A percentile compares a stretch with the other conserved stretches of the same genome.
These are phyloP conservation scores for Pelodiscus sinensis DNA, from an alignment of 2,113 vertebrate species.

Conservation along the genomic window DNA sequence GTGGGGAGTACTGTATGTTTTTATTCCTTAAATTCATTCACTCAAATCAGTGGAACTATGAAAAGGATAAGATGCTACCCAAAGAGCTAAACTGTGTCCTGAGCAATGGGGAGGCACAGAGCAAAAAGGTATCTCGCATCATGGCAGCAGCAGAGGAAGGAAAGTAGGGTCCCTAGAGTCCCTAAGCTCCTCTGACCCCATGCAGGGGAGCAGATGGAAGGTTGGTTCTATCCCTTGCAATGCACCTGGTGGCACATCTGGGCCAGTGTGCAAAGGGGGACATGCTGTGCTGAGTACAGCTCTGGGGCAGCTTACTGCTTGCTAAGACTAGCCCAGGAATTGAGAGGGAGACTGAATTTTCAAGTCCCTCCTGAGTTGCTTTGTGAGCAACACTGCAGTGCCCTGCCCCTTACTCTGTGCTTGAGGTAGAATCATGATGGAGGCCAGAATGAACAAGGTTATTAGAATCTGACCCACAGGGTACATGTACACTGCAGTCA, in stretches of 20 bases:
- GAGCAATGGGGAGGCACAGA: background rate
- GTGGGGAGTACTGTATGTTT: background rate
- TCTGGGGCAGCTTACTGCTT: background rate
- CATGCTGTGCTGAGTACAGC: background rate
- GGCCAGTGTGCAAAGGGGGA: background rate
- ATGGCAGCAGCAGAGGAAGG: background rate
- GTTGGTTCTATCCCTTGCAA: background rate
- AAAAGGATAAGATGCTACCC: background rate
- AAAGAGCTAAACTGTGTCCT: background rate
- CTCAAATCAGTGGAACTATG: background rate
- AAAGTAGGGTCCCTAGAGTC: accelerated
- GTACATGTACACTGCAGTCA: background rate
- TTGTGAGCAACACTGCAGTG: background rate
- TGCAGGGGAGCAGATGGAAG: background rate
- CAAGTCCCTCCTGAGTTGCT: background rate
- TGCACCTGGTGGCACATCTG: accelerated
- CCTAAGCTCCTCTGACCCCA: background rate
- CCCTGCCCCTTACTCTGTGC: background rate
- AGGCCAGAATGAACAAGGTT: background rate
- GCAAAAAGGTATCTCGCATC: too few relatives aligned
- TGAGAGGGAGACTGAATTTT: background rate
- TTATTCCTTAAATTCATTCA: background rate
- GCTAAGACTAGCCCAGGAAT: accelerated
- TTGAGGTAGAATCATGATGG: background rate
- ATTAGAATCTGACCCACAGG: background rate